Percentiles rank a stretch among this genome's conserved stretches.
Conservation (phyloP, 2,888 invertebrate genomes). For the Spodoptera littoralis region DNA sequence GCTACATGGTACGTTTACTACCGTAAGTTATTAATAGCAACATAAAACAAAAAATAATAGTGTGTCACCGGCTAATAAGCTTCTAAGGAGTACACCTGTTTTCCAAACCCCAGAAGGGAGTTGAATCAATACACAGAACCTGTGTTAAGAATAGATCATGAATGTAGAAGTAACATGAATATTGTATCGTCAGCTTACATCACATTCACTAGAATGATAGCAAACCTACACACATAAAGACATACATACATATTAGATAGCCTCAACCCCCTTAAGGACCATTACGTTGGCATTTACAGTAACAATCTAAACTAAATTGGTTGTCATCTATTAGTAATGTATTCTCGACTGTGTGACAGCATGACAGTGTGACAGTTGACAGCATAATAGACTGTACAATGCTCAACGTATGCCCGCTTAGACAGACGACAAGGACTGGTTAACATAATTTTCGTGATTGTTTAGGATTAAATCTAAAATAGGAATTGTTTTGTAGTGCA, state of each 20-base stretch:
- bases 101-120: too few relatives aligned
- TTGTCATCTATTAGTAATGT: constrained; percentile 35
- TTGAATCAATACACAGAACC: too few relatives aligned
- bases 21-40: too few relatives aligned
- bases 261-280: neutral
- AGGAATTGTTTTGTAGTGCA: too few relatives aligned
- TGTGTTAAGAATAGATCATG: too few relatives aligned
- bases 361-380: constrained; percentile 30
- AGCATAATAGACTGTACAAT: constrained; percentile 18
- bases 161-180: too few relatives aligned
- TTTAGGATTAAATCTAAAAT: neutral
- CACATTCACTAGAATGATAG: too few relatives aligned
- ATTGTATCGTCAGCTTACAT: too few relatives aligned
- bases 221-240: neutral
- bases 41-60: too few relatives aligned
- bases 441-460: neutral
- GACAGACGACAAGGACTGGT: neutral
- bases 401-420: constrained; percentile 5
- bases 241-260: neutral
- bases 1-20: too few relatives aligned
- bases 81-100: too few relatives aligned
- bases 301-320: constrained; percentile 16
- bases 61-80: too few relatives aligned
- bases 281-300: constrained; percentile 2
- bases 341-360: constrained; percentile 19